Conservation (phyloP, 2,888 invertebrate species). For the Mesorhabditis spiculigera region DNA sequence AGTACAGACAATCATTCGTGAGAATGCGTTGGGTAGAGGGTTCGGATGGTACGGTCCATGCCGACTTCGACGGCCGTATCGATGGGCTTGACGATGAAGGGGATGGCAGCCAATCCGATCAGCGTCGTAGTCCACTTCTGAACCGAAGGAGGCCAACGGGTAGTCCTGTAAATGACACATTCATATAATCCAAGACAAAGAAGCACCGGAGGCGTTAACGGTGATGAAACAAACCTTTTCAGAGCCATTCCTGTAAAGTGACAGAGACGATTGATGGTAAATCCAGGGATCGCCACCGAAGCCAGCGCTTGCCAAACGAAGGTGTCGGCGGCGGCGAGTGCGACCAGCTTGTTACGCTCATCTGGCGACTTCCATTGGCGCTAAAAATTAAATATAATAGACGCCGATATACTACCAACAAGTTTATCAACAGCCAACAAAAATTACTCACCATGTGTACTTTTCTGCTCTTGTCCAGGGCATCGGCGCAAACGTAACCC, state of each 20-base stretch:
- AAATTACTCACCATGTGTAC: conserved; percentile 65
- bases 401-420: not conserved
- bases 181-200: not conserved
- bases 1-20: too few species aligned
- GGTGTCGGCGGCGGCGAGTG: conserved; percentile 73
- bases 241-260: conserved; percentile 46
- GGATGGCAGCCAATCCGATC: conserved; percentile 79
- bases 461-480: conserved; percentile 73
- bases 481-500: conserved; percentile 82
- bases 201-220: not conserved
- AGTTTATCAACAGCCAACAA: conserved; percentile 6
- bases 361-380: conserved; percentile 16
- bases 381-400: not conserved
- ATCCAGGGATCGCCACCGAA: conserved; percentile 82
- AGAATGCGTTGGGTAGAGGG: conserved; percentile 18
- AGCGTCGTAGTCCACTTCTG: conserved; percentile 67
- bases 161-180: conserved; percentile 25
- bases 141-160: conserved; percentile 62
- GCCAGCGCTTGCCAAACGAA: conserved; percentile 88
- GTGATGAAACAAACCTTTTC: conserved; percentile 20
- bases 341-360: conserved; percentile 42
- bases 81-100: conserved; percentile 86
- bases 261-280: conserved; percentile 81
- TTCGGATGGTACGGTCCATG: conserved; percentile 49
- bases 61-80: conserved; percentile 69